These are phyloP conservation scores for Acanthosoma haemorrhoidale DNA, from an alignment of 2,888 invertebrate genomes.

Conservation along the genomic window DNA sequence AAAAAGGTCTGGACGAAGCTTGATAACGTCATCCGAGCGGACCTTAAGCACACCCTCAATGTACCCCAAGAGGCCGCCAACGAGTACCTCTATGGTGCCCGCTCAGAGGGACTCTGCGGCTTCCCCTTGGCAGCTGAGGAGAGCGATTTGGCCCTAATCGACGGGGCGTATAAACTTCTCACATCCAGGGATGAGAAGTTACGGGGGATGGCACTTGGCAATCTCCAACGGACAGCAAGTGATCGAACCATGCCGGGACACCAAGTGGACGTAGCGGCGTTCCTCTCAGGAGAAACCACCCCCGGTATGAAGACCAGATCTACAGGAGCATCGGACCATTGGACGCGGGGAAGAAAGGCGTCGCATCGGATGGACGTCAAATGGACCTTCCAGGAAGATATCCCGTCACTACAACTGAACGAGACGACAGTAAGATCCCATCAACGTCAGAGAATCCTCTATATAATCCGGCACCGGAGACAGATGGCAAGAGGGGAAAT, in stretches of 20 bases:
- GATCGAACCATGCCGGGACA: background rate
- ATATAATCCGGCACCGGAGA: background rate
- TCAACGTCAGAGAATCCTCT: background rate
- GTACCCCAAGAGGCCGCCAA: slow-evolving; percentile 24
- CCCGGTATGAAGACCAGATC: background rate
- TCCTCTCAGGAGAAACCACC: background rate
- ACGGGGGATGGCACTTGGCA: background rate
- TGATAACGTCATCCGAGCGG: slow-evolving; percentile 17
- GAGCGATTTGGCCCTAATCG: background rate
- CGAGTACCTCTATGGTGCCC: slow-evolving; percentile 24
- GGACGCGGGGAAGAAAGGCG: slow-evolving; percentile 1
- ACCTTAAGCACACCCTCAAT: slow-evolving; percentile 10
- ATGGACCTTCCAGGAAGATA: background rate
- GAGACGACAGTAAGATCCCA: background rate
- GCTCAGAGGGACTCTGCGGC: slow-evolving; percentile 3
- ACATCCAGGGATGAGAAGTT: background rate
- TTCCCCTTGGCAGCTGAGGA: background rate
- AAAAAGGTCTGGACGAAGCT: slow-evolving; percentile 13
- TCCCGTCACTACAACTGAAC: background rate
- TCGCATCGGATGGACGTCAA: background rate
- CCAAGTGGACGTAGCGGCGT: background rate
- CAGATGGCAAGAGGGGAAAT: background rate
- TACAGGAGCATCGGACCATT: background rate
- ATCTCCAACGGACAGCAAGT: background rate
- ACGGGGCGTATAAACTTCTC: slow-evolving; percentile 23